A percentile compares a stretch with the other conserved stretches of the same genome.
Evolutionary conservation across 2,113 vertebrate genomes (phyloP).

Genomic region (Cavia porcellus): DNA sequence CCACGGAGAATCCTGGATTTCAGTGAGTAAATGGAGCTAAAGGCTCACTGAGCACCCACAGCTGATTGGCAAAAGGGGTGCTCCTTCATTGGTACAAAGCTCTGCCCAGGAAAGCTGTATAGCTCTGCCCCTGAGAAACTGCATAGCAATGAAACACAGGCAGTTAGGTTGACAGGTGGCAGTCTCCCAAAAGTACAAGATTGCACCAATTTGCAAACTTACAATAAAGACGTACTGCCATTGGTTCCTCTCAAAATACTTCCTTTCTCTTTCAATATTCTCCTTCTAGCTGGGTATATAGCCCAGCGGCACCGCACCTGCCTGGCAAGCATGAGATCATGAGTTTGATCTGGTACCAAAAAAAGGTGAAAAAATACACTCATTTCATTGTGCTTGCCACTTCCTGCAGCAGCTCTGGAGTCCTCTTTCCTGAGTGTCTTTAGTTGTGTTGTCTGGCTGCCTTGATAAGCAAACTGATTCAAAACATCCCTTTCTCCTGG

Average conservation of each 20-base stretch:
- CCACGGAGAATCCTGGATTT: not conserved
- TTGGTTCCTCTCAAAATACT: not conserved
- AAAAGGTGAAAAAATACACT: too few relatives aligned
- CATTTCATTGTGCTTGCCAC: not conserved
- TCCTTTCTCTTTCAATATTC: not conserved
- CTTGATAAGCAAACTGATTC: not conserved
- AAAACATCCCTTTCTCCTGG: not conserved
- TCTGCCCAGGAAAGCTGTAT: not conserved
- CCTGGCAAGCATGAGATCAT: too few relatives aligned
- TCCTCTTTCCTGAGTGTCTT: not conserved
- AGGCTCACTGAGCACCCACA: not conserved
- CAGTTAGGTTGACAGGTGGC: rapidly evolving
- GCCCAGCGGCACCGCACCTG: too few relatives aligned
- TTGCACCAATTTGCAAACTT: not conserved
- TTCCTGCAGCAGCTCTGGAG: not conserved
- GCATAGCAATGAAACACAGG: not conserved
- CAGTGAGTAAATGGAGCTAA: not conserved
- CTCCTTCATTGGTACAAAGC: not conserved
- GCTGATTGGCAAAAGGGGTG: too few relatives aligned
- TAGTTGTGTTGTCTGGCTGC: not conserved
- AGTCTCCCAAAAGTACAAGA: not conserved
- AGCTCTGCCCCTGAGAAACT: rapidly evolving
- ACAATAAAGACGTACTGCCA: not conserved
- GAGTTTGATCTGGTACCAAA: too few relatives aligned
- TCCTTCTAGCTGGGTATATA: too few relatives aligned